phyloP scores from a whole-genome alignment of 64 coral and sea anemone genomes.

The Orbicella faveolata region DNA sequence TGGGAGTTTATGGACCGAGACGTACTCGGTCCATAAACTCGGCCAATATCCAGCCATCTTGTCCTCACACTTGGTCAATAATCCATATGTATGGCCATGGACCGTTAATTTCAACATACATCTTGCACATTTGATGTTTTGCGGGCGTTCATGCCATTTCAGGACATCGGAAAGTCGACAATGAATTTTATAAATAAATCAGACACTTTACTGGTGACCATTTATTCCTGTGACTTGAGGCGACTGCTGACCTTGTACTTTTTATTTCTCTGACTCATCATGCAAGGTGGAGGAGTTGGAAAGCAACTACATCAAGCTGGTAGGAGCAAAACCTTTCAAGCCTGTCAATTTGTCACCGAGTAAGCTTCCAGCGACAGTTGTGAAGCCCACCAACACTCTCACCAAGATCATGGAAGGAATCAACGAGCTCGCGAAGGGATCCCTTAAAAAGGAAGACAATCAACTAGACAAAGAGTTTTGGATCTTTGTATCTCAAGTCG shows the following conservation, averaged over 20 bases:
- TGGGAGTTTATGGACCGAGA: no score
- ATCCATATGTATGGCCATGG: no score
- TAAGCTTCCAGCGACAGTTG: background rate
- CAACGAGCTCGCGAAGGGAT: constrained; percentile 14
- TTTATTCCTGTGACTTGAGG: background rate
- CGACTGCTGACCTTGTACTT: background rate
- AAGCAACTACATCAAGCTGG: constrained; percentile 11
- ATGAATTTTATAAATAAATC: background rate
- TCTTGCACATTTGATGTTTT: no score
- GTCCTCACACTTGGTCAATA: no score
- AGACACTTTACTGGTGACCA: background rate
- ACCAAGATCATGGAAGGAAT: constrained; percentile 50
- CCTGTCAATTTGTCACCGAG: background rate
- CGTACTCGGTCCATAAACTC: no score
- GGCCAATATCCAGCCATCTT: no score
- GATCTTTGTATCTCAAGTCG: constrained; percentile 33
- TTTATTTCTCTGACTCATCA: background rate
- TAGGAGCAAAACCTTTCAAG: constrained; percentile 39
- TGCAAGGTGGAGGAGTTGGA: constrained; percentile 32
- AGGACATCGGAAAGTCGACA: no score
- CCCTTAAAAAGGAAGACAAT: background rate
- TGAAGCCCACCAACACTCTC: constrained; percentile 5
- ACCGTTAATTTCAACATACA: no score
- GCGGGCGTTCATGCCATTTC: no score
- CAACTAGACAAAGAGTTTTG: constrained; percentile 53